phyloP scores from a whole-genome alignment of 2,113 vertebrate species.

The Perca fluviatilis region DNA sequence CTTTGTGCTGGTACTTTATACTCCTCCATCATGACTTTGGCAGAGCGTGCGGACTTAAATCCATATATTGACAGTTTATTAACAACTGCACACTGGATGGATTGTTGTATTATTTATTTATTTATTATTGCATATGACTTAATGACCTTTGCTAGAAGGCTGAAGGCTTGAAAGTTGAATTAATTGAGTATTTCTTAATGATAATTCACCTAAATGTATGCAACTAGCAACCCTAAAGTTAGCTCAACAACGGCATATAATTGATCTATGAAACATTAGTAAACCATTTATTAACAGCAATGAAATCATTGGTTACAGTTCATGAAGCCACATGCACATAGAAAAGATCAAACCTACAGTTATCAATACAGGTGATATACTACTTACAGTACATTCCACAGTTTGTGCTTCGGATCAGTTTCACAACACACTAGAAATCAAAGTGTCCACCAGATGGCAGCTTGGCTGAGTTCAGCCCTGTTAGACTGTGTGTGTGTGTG shows the following conservation, averaged over 20 bases:
- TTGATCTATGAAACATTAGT: not conserved
- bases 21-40: not conserved
- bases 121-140: not conserved
- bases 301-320: not conserved
- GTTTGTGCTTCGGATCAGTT: not conserved
- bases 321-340: not conserved
- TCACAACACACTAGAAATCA: not conserved
- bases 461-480: not conserved
- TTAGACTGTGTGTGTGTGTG: conserved; percentile 14
- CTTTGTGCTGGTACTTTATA: not conserved
- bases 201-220: not conserved
- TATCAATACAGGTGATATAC: not conserved
- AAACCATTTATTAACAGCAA: not conserved
- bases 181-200: not conserved
- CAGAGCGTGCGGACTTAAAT: not conserved
- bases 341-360: not conserved
- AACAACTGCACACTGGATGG: not conserved
- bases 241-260: too few species aligned
- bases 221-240: not conserved
- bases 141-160: not conserved
- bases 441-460: conserved; percentile 53
- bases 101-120: not conserved
- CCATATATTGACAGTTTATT: not conserved
- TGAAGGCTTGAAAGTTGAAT: too few species aligned
- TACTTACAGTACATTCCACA: not conserved